phyloP scores from a whole-genome alignment of 2,113 vertebrate genomes.

The Forbesichthys agassizii region DNA sequence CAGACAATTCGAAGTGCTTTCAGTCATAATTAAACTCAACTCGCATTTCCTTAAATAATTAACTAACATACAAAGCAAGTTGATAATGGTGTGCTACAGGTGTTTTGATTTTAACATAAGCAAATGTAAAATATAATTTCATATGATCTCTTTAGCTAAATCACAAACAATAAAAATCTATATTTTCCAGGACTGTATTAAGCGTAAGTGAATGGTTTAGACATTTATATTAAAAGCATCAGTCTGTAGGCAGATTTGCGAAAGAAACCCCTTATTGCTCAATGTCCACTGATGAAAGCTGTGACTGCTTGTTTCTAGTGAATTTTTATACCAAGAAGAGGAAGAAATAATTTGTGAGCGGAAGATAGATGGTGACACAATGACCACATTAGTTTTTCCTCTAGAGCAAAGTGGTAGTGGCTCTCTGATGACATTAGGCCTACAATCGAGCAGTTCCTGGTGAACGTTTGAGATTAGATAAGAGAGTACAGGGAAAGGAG shows the following conservation, averaged over 20 bases:
- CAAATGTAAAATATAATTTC: background rate
- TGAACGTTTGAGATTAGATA: slow-evolving; percentile 5
- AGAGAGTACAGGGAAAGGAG: background rate
- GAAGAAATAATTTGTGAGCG: too few species aligned
- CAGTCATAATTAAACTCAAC: slow-evolving; percentile 11
- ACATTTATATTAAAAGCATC: too few species aligned
- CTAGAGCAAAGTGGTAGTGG: background rate
- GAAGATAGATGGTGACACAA: too few species aligned
- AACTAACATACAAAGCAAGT: slow-evolving; percentile 13
- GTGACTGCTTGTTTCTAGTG: background rate
- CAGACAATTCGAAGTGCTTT: background rate
- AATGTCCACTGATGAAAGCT: background rate
- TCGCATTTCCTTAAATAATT: slow-evolving; percentile 26
- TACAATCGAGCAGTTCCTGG: background rate
- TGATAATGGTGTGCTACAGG: slow-evolving; percentile 33
- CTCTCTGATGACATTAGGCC: slow-evolving; percentile 5
- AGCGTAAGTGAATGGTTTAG: too few species aligned
- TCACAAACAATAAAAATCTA: too few species aligned
- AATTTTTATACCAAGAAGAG: too few species aligned
- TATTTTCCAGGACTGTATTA: too few species aligned
- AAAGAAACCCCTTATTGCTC: background rate
- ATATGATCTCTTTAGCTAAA: too few species aligned
- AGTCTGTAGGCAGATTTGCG: background rate
- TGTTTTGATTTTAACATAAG: background rate
- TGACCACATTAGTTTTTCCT: too few species aligned